Conservation (phyloP, 2,888 invertebrate genomes). For the Pomacea canaliculata region DNA sequence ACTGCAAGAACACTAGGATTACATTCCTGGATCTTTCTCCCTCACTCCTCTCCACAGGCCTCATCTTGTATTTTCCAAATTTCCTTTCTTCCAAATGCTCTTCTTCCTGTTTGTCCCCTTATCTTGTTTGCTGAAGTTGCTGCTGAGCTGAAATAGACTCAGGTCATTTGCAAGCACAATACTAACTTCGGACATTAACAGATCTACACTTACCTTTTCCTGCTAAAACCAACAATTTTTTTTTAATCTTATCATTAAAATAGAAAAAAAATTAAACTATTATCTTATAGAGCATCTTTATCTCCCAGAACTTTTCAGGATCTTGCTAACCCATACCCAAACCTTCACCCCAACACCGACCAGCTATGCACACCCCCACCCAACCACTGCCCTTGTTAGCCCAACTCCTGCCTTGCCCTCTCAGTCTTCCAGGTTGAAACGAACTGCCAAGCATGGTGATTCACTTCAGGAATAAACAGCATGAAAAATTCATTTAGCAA, state of each 20-base stretch:
- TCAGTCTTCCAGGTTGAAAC: not conserved
- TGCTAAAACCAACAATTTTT: too few species aligned
- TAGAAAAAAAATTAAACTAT: too few species aligned
- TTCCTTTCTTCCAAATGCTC: not conserved
- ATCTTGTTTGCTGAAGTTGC: not conserved
- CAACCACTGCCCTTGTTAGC: too few species aligned
- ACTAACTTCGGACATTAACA: not conserved
- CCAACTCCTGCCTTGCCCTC: too few species aligned
- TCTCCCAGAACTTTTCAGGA: too few species aligned
- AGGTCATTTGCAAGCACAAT: not conserved
- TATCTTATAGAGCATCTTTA: too few species aligned
- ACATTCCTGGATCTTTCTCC: constrained; percentile 14
- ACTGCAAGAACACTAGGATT: constrained; percentile 36
- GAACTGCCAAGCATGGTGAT: not conserved
- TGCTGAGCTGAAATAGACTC: not conserved
- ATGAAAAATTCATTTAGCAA: too few species aligned
- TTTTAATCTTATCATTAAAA: too few species aligned
- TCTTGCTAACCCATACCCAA: too few species aligned
- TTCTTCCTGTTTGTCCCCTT: not conserved
- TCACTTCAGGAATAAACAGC: too few species aligned
- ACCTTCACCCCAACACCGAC: too few species aligned
- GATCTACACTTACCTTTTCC: constrained; percentile 8
- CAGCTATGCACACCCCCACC: too few species aligned
- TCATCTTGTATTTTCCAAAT: not conserved
- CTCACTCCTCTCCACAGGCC: not conserved